Conservation (phyloP, 1,140 invertebrate species). For the Andricus grossulariae region DNA sequence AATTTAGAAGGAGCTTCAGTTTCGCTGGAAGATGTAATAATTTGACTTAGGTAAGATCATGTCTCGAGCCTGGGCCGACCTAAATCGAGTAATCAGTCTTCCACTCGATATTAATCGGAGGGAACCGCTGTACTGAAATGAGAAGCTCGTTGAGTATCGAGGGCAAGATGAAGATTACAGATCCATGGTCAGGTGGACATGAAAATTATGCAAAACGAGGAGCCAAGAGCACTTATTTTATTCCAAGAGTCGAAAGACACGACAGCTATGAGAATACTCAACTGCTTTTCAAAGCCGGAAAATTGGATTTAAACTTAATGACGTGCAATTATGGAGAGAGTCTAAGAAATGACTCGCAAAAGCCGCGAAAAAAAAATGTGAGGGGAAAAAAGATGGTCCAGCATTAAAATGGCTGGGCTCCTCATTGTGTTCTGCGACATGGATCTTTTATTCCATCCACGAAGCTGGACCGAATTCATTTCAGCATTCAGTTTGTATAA, state of each 20-base stretch:
- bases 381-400: not conserved
- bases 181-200: not conserved
- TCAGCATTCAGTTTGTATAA: not conserved
- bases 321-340: not conserved
- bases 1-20: no score
- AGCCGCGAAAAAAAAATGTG: not conserved
- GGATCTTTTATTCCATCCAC: not conserved
- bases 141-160: constrained; percentile 5
- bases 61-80: not conserved
- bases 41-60: no score
- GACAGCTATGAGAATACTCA: not conserved
- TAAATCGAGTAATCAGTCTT: constrained; percentile 20
- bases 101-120: constrained; percentile 29
- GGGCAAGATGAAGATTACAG: constrained; percentile 11
- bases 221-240: not conserved
- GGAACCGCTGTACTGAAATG: constrained; percentile 12
- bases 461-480: not conserved
- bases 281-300: not conserved
- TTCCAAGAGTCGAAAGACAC: not conserved
- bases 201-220: not conserved
- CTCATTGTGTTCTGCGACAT: not conserved
- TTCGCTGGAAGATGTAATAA: no score
- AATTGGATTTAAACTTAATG: not conserved
- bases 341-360: not conserved
- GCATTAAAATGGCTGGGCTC: constrained; percentile 7